Evolutionary conservation across 2,888 invertebrate species (phyloP).

Genomic region (Drosophila affinis): DNA sequence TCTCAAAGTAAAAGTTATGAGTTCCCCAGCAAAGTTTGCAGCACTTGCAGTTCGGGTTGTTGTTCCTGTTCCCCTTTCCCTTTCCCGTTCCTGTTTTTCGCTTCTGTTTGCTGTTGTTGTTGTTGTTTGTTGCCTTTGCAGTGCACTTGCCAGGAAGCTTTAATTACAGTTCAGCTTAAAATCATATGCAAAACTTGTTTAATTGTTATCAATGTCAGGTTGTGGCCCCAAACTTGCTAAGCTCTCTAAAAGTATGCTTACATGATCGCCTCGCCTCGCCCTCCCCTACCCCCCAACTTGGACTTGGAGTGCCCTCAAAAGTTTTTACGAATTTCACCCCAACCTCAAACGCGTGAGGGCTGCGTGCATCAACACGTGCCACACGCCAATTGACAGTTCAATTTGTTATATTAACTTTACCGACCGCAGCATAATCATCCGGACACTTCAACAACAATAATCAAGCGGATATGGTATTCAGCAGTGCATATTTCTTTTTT

Average conservation of each 20-base stretch:
- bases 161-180: constrained; percentile 76
- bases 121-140: constrained; percentile 25
- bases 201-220: constrained; percentile 69
- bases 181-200: constrained; percentile 72
- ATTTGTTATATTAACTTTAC: background rate
- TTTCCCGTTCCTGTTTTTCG: too few species aligned
- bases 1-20: constrained; percentile 79
- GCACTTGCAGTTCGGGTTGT: constrained; percentile 38
- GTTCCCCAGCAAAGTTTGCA: constrained; percentile 66
- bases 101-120: constrained; percentile 5
- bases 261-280: background rate
- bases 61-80: constrained; percentile 25
- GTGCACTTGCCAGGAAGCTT: constrained; percentile 63
- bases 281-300: background rate
- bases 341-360: background rate
- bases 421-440: background rate
- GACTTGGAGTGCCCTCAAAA: constrained; percentile 6
- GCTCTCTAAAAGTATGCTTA: background rate
- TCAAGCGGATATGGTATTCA: too few species aligned
- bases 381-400: background rate
- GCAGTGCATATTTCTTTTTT: too few species aligned
- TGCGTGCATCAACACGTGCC: background rate
- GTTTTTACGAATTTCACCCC: background rate
- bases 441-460: background rate
- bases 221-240: constrained; percentile 23